Evolutionary conservation across 2,113 vertebrate species (phyloP).

Genomic region (Hystrix cristata): DNA sequence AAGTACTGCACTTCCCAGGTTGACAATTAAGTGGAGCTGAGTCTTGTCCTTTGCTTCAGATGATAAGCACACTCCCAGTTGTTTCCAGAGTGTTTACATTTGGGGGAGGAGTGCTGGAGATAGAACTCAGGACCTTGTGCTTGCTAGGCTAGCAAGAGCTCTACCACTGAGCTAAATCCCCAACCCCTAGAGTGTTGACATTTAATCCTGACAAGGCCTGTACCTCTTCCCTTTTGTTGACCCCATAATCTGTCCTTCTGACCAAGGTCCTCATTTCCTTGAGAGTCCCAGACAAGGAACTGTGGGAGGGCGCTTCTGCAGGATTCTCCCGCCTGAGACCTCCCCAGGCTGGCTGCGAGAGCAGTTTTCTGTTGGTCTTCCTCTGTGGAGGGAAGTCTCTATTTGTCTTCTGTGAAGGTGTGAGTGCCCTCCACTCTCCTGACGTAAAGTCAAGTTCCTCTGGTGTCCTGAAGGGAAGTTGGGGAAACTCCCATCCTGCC

Average conservation of each 20-base stretch:
- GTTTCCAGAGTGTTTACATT: not conserved
- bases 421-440: not conserved
- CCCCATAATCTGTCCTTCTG: not conserved
- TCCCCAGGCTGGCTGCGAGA: not conserved
- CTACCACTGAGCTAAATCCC: too few species aligned
- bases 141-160: too few species aligned
- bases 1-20: not conserved
- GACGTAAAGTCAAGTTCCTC: not conserved
- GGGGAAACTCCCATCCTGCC: not conserved
- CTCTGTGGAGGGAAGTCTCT: not conserved
- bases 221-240: not conserved
- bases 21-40: not conserved
- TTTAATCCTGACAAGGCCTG: not conserved
- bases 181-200: not conserved
- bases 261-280: not conserved
- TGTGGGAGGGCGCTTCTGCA: not conserved
- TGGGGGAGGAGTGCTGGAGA: too few species aligned
- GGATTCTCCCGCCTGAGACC: not conserved
- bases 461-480: not conserved
- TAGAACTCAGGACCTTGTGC: too few species aligned
- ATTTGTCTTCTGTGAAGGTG: not conserved
- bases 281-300: not conserved
- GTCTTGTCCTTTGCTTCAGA: not conserved
- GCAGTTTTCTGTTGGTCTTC: not conserved
- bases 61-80: not conserved